Percentiles rank a stretch among this genome's conserved stretches.
These are phyloP conservation scores for Mus caroli DNA, from an alignment of 2,797 vertebrate genomes.

Conservation along the genomic window DNA sequence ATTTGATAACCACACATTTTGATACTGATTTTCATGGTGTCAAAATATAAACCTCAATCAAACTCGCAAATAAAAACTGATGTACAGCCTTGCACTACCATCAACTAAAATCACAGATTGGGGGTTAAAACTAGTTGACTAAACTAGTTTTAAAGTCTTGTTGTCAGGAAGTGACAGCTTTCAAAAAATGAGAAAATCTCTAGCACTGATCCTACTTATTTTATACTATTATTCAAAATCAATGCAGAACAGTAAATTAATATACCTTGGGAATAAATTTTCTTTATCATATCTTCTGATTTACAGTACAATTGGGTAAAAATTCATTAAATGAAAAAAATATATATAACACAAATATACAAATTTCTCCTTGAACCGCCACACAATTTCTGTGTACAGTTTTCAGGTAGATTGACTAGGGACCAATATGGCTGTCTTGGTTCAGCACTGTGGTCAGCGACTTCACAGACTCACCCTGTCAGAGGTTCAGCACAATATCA, in stretches of 20 bases:
- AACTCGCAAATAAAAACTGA: conserved; percentile 54
- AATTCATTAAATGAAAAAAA: background rate
- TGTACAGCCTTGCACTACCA: background rate
- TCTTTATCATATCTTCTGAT: conserved; percentile 52
- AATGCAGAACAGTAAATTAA: background rate
- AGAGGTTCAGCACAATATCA: conserved; percentile 59
- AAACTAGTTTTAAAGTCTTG: conserved; percentile 14
- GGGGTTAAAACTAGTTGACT: background rate
- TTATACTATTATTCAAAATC: conserved; percentile 53
- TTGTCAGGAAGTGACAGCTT: conserved; percentile 33
- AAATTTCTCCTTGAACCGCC: conserved; percentile 59
- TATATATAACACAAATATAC: background rate
- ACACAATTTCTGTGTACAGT: conserved; percentile 68
- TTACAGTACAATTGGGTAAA: conserved; percentile 34
- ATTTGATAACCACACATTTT: conserved; percentile 15
- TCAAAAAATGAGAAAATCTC: conserved; percentile 30
- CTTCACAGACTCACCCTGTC: conserved; percentile 74
- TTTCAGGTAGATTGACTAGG: conserved; percentile 76
- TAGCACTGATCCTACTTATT: conserved; percentile 8
- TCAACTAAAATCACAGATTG: conserved; percentile 55
- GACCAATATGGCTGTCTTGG: conserved; percentile 86
- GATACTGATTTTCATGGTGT: conserved; percentile 57
- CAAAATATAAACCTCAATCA: conserved; percentile 61
- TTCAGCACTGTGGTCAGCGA: conserved; percentile 92
- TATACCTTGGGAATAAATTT: background rate